Base-by-base conservation (phyloP, 1,140 invertebrate genomes). In the Melipona quadrifasciata region DNA sequence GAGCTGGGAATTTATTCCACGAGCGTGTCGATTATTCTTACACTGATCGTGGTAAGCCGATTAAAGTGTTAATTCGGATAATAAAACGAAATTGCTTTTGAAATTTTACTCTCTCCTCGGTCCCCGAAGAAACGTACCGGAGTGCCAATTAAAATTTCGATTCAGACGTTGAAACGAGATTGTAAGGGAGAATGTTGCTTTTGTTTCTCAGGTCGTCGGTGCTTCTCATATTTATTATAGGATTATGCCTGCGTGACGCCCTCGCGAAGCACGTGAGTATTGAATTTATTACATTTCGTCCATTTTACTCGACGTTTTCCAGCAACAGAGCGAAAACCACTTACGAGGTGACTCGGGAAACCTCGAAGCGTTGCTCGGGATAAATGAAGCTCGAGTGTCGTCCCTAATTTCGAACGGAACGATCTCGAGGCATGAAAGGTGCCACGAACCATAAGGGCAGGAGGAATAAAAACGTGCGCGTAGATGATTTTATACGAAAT, bases 161-260 rank as follows among this genome's bases (percentile, higher is more conserved):
- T 51, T 19, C 16, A 39, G 1, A 65, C 27, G 11, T 27, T 73
- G n/a, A 68, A 51, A 21, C 6, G 24, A 16, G 34, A 68, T 51
- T 58, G 21, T 61, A 65, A 87, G 39, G 0, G 11, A 31, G 14
- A 34, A 21, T 34, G n/a, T 75, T 61, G 68, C 85, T 82, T 83
- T 81, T 86, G 75, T 95, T 95, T 70, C n/a, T n/a, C 93, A 95
- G 94, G 93, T 95, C 91, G 92, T 93, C 94, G 94, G 94, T 94
- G 93, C 91, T 95, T 80, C 89, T 95, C 80, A 83, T 95, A 90
- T 92, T 93, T 84, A 87, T 95, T 68, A 86, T 92, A 90, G 89
- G 91, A 27, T 84, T 91, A 80, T 91, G 93, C 67, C 82, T 94
- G 77, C 87, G 88, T 87, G 88, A 92, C 68, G 91, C 85, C 71